Conservation (phyloP, 2,888 invertebrate genomes). For the Ariolimax columbianus region DNA sequence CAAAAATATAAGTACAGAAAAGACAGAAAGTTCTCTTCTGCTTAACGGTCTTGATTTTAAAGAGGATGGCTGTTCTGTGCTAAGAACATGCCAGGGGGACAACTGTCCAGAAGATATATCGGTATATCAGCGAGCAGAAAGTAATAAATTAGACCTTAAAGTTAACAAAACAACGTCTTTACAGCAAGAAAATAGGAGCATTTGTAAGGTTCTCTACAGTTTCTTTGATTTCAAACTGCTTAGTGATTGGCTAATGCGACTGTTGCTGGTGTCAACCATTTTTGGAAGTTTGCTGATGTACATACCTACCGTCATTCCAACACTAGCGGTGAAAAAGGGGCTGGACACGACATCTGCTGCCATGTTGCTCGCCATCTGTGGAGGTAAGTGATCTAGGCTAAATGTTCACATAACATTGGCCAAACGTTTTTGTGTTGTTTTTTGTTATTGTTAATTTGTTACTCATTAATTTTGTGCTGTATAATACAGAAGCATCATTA, state of each 20-base stretch:
- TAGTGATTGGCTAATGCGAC: conserved; percentile 19
- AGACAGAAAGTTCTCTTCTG: not conserved
- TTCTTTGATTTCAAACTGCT: conserved; percentile 21
- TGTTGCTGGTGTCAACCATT: conserved; percentile 19
- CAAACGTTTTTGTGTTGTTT: too few relatives aligned
- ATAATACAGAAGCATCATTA: too few relatives aligned
- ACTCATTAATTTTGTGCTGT: too few relatives aligned
- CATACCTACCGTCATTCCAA: conserved; percentile 33
- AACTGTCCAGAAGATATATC: not conserved
- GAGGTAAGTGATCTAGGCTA: too few relatives aligned
- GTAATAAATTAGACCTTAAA: not conserved
- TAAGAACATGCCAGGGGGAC: not conserved
- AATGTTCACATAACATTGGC: too few relatives aligned
- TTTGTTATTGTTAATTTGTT: too few relatives aligned
- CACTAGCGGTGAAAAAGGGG: conserved; percentile 11
- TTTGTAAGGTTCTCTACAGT: not conserved
- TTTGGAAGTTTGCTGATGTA: conserved; percentile 13
- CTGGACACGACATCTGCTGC: conserved; percentile 16
- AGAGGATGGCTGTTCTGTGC: not conserved
- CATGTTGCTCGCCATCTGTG: conserved; percentile 22
- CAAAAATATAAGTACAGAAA: not conserved
- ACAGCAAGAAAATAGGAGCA: not conserved
- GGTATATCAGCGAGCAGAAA: not conserved
- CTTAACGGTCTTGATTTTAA: not conserved
- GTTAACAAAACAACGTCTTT: not conserved